phyloP scores from a whole-genome alignment of 2,888 invertebrate species.

The Ferdinandea cuprea region DNA sequence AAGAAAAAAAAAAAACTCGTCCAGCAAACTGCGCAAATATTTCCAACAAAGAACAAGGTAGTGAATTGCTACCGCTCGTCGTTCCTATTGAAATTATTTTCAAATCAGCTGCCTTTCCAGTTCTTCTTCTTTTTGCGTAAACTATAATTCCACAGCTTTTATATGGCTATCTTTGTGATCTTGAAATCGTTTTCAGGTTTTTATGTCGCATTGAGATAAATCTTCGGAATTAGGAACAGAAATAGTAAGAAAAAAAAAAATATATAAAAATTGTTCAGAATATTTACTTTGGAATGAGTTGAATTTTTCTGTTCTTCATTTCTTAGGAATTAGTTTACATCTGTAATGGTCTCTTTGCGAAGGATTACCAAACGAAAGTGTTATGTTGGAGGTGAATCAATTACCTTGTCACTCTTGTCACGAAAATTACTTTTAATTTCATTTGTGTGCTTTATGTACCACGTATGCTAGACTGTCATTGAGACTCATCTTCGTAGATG shows the following conservation, averaged over 20 bases:
- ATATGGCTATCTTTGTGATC: constrained; percentile 28
- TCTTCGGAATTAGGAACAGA: constrained; percentile 15
- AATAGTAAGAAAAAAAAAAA: too few relatives aligned
- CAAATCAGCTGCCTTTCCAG: constrained; percentile 47
- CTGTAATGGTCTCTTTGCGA: too few relatives aligned
- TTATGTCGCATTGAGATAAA: constrained; percentile 32
- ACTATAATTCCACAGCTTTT: constrained; percentile 21
- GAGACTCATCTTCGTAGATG: too few relatives aligned
- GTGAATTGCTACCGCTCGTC: neutral
- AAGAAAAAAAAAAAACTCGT: constrained; percentile 27
- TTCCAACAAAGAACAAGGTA: constrained; percentile 15
- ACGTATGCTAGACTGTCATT: too few relatives aligned
- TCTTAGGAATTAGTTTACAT: neutral
- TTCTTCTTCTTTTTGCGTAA: constrained; percentile 41
- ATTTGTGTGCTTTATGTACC: too few relatives aligned
- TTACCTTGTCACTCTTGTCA: too few relatives aligned
- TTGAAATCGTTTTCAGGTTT: constrained; percentile 52
- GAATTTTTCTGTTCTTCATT: neutral
- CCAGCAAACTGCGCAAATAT: constrained; percentile 36
- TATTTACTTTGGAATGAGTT: neutral
- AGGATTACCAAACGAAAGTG: too few relatives aligned
- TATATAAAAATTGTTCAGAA: constrained; percentile 1
- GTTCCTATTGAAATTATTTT: neutral
- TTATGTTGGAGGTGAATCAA: too few relatives aligned
- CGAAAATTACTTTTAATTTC: too few relatives aligned